Base-by-base conservation (phyloP, 2,888 invertebrate species). In the Slavum lentiscoides region DNA sequence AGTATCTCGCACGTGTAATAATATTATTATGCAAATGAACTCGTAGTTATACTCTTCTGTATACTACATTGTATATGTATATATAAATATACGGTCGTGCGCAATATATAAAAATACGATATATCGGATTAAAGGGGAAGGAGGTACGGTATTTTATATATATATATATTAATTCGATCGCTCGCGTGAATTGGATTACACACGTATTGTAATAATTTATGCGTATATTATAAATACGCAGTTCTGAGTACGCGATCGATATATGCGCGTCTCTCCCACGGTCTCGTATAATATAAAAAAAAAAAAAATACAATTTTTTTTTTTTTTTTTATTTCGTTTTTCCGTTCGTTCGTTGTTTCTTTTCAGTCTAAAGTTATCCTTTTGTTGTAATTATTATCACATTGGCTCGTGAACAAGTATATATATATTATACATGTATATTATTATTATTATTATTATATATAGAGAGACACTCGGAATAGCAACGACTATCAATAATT, bases 401-500 rank as follows among this genome's bases (percentile, higher is more conserved):
- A 30, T 67, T 39, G 39, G 58, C 23, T 67, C 55, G 39, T 2
- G 30, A 21, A 74, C 55, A 74, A 74, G 64, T 74, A 66, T 64
- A 15, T 9, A 30, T 0, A 11, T 23, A 74, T 5, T 64, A 74
- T 55, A 62, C 5, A n/a, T 11, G 30, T 53, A 55, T 64, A 64
- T 55, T 17, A 2, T 30, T 30, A 30, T 30, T 30, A 30, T 30
- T 23, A 21, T 43, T 67, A 23, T n/a, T 69, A 70, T 59, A 69
- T 55, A 37, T 0, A 21, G 3, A 59, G 7, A 75, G 58, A 75
- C 39, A 58, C 69, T 70, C 39, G 39, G 80, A 80, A 80, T 72
- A 77, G 59, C 69, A 80, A 64, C 80, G 58, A 72, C 70, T 80
- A 80, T 80, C 70, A 80, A 80, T 80, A 80, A 80, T 80, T 80